A percentile compares a stretch with the other conserved stretches of the same genome.
These are phyloP conservation scores for Haliaeetus leucogaster DNA, from an alignment of 2,113 vertebrate species.

Conservation along the genomic window DNA sequence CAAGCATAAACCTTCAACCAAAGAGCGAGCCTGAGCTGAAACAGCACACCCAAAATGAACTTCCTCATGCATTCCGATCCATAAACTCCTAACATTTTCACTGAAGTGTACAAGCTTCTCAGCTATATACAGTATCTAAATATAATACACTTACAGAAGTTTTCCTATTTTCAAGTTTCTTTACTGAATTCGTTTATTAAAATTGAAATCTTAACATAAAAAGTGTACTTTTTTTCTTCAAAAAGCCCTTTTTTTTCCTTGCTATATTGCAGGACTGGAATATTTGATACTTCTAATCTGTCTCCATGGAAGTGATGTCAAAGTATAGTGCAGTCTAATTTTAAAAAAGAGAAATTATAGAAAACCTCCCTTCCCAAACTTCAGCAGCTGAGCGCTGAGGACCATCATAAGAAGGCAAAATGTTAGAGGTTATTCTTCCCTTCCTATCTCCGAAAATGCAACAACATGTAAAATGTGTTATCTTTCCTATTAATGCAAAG, in stretches of 20 bases:
- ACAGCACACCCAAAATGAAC: neutral
- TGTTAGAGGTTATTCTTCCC: conserved; percentile 37
- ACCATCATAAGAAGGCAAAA: neutral
- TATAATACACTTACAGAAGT: neutral
- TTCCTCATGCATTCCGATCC: neutral
- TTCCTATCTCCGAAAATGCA: conserved; percentile 47
- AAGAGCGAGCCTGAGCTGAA: neutral
- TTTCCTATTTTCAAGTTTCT: neutral
- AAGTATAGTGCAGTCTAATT: conserved; percentile 5
- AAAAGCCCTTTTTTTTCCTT: neutral
- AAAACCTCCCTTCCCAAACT: neutral
- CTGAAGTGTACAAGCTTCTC: neutral
- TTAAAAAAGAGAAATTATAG: neutral
- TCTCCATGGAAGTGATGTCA: neutral
- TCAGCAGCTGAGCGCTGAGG: neutral
- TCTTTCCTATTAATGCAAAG: conserved; percentile 58
- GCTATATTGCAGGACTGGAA: neutral
- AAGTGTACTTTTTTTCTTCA: neutral
- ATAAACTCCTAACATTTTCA: neutral
- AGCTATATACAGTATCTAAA: neutral
- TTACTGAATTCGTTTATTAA: neutral
- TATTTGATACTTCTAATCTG: conserved; percentile 13
- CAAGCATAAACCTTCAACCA: neutral
- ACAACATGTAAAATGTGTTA: conserved; percentile 36
- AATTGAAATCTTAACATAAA: neutral